Evolutionary conservation across 2,797 vertebrate genomes (phyloP).

Genomic region (Hippoglossus hippoglossus): DNA sequence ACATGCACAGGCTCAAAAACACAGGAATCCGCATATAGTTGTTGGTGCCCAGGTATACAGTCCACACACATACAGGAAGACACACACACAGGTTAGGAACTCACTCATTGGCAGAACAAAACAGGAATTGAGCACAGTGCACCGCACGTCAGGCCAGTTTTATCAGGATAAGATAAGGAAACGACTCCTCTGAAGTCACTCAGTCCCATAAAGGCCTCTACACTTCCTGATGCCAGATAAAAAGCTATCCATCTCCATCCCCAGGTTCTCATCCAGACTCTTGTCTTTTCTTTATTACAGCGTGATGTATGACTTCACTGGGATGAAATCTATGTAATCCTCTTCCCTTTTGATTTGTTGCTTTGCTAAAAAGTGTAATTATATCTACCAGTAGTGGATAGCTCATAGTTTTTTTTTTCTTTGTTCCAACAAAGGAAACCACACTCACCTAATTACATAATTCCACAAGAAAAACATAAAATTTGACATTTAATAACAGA

Average conservation of each 20-base stretch:
- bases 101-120: conserved; percentile 49
- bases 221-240: conserved; percentile 73
- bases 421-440: not conserved
- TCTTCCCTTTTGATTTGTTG: not conserved
- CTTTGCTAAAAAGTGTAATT: not conserved
- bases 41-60: conserved; percentile 38
- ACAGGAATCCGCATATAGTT: conserved; percentile 61
- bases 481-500: too few relatives aligned
- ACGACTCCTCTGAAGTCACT: conserved; percentile 47
- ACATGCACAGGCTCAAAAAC: conserved; percentile 55
- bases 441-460: too few relatives aligned
- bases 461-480: too few relatives aligned
- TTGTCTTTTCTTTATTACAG: conserved; percentile 15
- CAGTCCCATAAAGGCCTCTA: conserved; percentile 38
- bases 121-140: conserved; percentile 50
- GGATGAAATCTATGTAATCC: not conserved
- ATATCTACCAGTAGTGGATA: not conserved
- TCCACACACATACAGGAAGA: conserved; percentile 10
- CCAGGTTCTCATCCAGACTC: not conserved
- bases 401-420: not conserved
- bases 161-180: conserved; percentile 56
- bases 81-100: conserved; percentile 19
- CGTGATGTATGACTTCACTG: conserved; percentile 37
- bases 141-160: conserved; percentile 37
- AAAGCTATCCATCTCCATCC: conserved; percentile 43